phyloP scores from a whole-genome alignment of 2,888 invertebrate species.

The Oegoconia quadripuncta region DNA sequence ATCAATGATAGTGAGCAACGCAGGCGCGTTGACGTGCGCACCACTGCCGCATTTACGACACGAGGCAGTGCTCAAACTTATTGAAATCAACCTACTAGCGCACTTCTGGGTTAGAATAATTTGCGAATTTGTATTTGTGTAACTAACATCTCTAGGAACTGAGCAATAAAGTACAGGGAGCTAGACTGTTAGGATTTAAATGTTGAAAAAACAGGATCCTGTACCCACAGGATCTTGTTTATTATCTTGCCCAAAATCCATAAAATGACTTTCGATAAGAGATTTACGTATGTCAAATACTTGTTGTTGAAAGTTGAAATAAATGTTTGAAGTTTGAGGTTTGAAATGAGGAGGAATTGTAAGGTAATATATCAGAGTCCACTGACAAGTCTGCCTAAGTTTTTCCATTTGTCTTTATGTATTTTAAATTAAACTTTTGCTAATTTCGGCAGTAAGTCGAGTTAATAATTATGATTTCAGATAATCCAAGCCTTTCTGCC shows the following conservation, averaged over 20 bases:
- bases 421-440: neutral
- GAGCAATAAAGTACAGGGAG: no score
- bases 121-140: neutral
- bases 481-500: constrained; percentile 69
- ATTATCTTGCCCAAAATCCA: no score
- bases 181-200: no score
- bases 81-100: constrained; percentile 61
- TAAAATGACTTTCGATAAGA: no score
- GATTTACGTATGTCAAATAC: neutral
- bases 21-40: constrained; percentile 47
- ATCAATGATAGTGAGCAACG: constrained; percentile 65
- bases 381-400: neutral
- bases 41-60: constrained; percentile 50
- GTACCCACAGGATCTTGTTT: no score
- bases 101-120: constrained; percentile 61
- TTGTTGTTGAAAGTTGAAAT: neutral
- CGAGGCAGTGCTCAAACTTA: constrained; percentile 44
- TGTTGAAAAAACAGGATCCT: no score
- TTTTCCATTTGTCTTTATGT: neutral
- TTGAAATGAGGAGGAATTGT: no score
- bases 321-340: no score
- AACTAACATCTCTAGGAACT: no score
- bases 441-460: neutral
- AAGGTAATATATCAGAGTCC: no score
- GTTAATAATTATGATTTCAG: constrained; percentile 27